phyloP scores from a whole-genome alignment of 2,113 vertebrate genomes.

The Siniperca knerii region DNA sequence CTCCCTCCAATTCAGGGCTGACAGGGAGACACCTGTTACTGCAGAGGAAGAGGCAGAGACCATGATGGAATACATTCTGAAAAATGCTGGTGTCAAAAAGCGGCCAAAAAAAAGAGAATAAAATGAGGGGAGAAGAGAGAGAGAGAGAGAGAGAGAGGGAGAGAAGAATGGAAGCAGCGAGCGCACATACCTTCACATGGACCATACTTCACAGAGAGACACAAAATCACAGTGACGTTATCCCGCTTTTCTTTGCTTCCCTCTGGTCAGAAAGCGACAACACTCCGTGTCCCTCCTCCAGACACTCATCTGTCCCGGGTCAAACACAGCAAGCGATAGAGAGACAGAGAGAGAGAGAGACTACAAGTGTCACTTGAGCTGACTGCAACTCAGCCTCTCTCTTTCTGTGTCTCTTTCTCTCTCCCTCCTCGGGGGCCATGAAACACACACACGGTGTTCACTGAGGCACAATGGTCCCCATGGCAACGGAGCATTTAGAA shows the following conservation, averaged over 20 bases:
- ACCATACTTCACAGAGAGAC: slow-evolving; percentile 77
- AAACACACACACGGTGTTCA: slow-evolving; percentile 83
- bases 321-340: slow-evolving; percentile 52
- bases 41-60: slow-evolving; percentile 32
- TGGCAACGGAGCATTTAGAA: slow-evolving; percentile 92
- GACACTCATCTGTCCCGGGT: slow-evolving; percentile 67
- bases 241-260: slow-evolving; percentile 43
- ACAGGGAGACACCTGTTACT: slow-evolving; percentile 80
- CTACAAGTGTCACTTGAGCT: slow-evolving; percentile 81
- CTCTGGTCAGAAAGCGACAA: slow-evolving; percentile 51
- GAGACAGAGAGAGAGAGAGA: slow-evolving; percentile 51
- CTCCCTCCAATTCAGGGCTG: slow-evolving; percentile 72
- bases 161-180: neutral
- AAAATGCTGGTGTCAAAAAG: neutral
- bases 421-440: slow-evolving; percentile 79
- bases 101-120: neutral
- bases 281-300: slow-evolving; percentile 44
- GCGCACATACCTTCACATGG: slow-evolving; percentile 81
- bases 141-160: too few relatives aligned
- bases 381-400: slow-evolving; percentile 55
- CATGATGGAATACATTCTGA: slow-evolving; percentile 23
- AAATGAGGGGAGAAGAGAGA: neutral
- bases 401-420: slow-evolving; percentile 36
- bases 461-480: slow-evolving; percentile 95
- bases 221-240: slow-evolving; percentile 22